Evolutionary conservation across 2,888 invertebrate species (phyloP), one percentile per base, ranked within the genome.

Genomic region (Diogma glabrata): DNA sequence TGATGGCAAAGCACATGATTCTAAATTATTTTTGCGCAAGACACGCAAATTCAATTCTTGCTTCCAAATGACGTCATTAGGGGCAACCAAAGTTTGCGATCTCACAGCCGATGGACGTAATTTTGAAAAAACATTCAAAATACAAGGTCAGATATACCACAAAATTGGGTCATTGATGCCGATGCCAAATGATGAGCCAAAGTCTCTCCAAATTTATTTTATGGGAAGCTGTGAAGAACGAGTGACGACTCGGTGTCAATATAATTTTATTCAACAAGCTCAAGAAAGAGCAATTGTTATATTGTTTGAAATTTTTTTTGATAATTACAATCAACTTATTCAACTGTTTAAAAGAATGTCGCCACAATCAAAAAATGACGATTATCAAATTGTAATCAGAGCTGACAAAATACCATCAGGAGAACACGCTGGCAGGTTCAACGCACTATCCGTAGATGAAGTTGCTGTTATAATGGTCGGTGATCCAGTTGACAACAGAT

Each of bases 311-410:
- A 33, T 12, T 4, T 3, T 4, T 33, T n/a, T n/a, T n/a, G n/a
- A n/a, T n/a, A 2, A 4, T 14, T 14, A 33, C 14, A 33, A 33
- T 4, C 2, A 33, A 4, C 33, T 4, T 33, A 2, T 33, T 33
- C 33, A 33, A 33, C 16, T 33, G 16, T 33, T 33, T 33, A 33
- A 33, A 33, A n/a, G 33, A 14, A 16, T 3, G 16, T 33, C 33
- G 17, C 36, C 36, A 36, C 16, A 36, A 36, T 36, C 17, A 17
- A 36, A 17, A 36, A 36, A 36, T 36, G 4, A 14, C 10, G 17
- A 36, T 5, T 36, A 36, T 51, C 36, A 36, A 33, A 33, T 7
- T 10, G 16, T 26, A 28, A 43, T 28, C 50, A 50, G 45, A 10
- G 47, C 14, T 36, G 20, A 22, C 12, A 36, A 14, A 14, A 9